phyloP scores from a whole-genome alignment of 2,888 invertebrate species.

The Pollenia griseotomentosa region DNA sequence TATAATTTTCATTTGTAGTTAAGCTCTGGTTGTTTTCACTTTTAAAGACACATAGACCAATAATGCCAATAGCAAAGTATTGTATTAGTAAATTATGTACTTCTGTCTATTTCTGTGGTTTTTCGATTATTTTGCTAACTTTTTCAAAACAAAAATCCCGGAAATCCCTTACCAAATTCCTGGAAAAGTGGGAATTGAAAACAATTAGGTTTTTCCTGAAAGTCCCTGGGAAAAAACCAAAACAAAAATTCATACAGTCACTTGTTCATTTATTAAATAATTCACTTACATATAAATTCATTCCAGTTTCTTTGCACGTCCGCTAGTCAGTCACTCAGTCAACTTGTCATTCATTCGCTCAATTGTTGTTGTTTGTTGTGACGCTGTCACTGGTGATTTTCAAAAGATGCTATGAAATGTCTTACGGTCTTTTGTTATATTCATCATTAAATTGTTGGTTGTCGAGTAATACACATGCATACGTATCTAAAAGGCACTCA shows the following conservation, averaged over 20 bases:
- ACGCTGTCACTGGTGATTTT: background rate
- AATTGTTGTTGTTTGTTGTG: conserved; percentile 9
- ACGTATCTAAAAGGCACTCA: background rate
- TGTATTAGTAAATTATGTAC: too few species aligned
- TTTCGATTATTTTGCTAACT: too few species aligned
- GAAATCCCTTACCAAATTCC: too few species aligned
- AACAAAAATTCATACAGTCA: background rate
- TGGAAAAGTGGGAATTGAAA: too few species aligned
- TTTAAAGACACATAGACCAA: too few species aligned
- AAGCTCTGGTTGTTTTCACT: too few species aligned
- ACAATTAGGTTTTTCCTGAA: too few species aligned
- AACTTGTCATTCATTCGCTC: conserved; percentile 3
- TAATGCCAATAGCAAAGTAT: too few species aligned
- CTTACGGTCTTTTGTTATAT: conserved; percentile 23
- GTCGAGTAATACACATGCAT: background rate
- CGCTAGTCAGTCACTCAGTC: background rate
- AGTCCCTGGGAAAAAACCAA: too few species aligned
- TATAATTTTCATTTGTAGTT: too few species aligned
- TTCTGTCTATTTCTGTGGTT: too few species aligned
- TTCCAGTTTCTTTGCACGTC: background rate
- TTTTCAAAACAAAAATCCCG: too few species aligned
- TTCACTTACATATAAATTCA: conserved; percentile 16
- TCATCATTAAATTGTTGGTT: conserved; percentile 56
- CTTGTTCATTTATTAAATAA: background rate
- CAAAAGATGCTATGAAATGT: conserved; percentile 9